Base-by-base conservation (phyloP, 2,797 vertebrate species). In the Galago senegalensis region DNA sequence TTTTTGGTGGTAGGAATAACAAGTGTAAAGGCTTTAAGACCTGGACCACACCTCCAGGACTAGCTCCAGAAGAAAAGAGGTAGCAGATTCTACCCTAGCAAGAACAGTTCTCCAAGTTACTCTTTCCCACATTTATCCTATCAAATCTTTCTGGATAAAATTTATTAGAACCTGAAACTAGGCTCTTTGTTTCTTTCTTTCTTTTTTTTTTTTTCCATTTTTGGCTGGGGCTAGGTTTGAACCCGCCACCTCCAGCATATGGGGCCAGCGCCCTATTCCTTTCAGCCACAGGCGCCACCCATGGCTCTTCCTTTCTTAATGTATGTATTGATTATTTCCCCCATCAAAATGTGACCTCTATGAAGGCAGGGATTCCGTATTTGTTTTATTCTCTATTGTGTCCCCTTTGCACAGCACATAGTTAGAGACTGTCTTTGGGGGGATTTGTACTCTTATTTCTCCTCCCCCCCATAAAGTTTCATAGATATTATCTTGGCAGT, bases 401-500 rank as follows among this genome's bases (percentile, higher is more conserved):
- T 87, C 82, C 83, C 77, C 56, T 12, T 46, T 69, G 25, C 29
- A n/a, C 56, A 31, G 25, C 60, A 79, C 25, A 63, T 49, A 76
- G 27, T 65, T 58, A 70, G 25, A n/a, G 67, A 25, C 27, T 76
- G 8, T 25, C 34, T 18, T 75, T 53, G 25, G 17, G 43, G 18
- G 18, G n/a, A 56, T 31, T 76, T 40, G 12, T 37, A 34, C 40
- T 10, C 23, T 23, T 11, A 43, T 43, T 43, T 43, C 31, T 20
- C 61, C 83, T 20, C 2, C 5, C 3, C 3, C 13, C 18, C 20
- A 21, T 93, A 87, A 49, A 98, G 84, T 86, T 97, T 79, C 80
- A 40, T 91, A 96, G 87, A 63, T 79, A 53, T 96, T 91, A 87
- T 89, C 69, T 76, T 87, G 86, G 58, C 88, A 89, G 89, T 90